A percentile compares a stretch with the other conserved stretches of the same genome.
These are phyloP conservation scores for Callorhinus ursinus DNA, from an alignment of 2,113 vertebrate genomes.

Conservation along the genomic window DNA sequence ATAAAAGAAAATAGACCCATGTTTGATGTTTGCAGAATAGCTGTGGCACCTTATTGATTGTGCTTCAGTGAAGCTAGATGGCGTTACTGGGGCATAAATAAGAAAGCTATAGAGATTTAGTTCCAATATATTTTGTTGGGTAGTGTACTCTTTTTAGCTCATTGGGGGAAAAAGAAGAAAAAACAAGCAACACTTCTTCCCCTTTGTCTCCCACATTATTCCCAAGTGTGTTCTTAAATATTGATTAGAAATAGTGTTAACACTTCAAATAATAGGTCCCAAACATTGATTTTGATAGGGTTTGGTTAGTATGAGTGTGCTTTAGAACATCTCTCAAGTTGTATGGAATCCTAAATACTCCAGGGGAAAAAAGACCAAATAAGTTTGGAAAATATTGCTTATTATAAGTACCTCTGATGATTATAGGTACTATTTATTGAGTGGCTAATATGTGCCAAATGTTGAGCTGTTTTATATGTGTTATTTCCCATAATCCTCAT, in stretches of 20 bases:
- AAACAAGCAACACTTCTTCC: not conserved
- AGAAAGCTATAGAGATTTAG: constrained; percentile 39
- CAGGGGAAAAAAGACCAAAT: not conserved
- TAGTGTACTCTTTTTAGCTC: not conserved
- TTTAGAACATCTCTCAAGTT: not conserved
- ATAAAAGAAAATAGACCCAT: constrained; percentile 1
- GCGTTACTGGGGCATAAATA: not conserved
- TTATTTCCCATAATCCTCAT: not conserved
- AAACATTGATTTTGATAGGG: not conserved
- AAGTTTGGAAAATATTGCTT: not conserved
- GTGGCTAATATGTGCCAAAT: not conserved
- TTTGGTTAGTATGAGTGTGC: not conserved
- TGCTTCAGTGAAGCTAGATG: not conserved
- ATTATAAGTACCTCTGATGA: not conserved
- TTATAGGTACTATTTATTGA: not conserved
- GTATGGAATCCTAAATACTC: not conserved
- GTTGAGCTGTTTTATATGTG: not conserved
- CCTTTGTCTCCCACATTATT: not conserved
- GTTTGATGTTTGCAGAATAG: not conserved
- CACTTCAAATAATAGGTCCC: not conserved
- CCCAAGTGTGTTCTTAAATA: not conserved
- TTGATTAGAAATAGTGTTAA: not conserved
- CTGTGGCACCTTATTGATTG: not conserved
- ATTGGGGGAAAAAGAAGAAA: not conserved
- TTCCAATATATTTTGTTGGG: not conserved